Percentiles rank a stretch among this genome's conserved stretches.
Evolutionary conservation across 2,888 invertebrate species (phyloP).

Genomic region (Hybos culiciformis): DNA sequence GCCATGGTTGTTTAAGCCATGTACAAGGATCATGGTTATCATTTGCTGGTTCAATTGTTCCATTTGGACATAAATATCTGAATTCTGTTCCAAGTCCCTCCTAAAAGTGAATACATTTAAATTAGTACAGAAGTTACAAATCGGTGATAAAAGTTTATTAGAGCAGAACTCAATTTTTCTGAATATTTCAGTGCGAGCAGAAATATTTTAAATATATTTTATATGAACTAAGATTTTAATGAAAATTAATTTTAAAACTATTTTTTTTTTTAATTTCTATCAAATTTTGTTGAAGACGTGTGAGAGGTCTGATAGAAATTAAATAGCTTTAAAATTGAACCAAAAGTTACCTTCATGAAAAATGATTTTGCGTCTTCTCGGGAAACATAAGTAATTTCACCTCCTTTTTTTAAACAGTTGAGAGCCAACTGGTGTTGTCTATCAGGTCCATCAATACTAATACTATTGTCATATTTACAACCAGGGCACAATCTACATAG

Average conservation of each 20-base stretch:
- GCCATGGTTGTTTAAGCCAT: slow-evolving; percentile 50
- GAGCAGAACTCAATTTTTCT: no score
- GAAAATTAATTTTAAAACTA: no score
- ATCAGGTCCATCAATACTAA: slow-evolving; percentile 1
- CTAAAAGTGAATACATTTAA: slow-evolving; percentile 2
- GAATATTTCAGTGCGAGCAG: neutral
- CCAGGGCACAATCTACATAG: slow-evolving; percentile 39
- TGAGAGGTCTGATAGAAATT: no score
- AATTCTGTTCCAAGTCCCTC: slow-evolving; percentile 15
- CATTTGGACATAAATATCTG: slow-evolving; percentile 28
- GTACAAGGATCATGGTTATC: slow-evolving; percentile 38
- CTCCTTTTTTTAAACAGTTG: slow-evolving; percentile 39
- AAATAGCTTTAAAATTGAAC: no score
- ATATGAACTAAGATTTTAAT: neutral
- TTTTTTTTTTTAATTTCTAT: no score
- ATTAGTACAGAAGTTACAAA: neutral
- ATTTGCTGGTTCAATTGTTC: slow-evolving; percentile 18
- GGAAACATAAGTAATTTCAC: slow-evolving; percentile 44
- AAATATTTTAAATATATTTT: neutral
- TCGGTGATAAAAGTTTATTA: no score
- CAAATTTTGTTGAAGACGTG: no score
- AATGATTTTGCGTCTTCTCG: slow-evolving; percentile 28
- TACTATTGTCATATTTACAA: slow-evolving; percentile 20
- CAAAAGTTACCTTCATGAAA: slow-evolving; percentile 27
- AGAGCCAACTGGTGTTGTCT: slow-evolving; percentile 38